phyloP scores from a whole-genome alignment of 1,140 invertebrate genomes.

The Parapsyche elsis region DNA sequence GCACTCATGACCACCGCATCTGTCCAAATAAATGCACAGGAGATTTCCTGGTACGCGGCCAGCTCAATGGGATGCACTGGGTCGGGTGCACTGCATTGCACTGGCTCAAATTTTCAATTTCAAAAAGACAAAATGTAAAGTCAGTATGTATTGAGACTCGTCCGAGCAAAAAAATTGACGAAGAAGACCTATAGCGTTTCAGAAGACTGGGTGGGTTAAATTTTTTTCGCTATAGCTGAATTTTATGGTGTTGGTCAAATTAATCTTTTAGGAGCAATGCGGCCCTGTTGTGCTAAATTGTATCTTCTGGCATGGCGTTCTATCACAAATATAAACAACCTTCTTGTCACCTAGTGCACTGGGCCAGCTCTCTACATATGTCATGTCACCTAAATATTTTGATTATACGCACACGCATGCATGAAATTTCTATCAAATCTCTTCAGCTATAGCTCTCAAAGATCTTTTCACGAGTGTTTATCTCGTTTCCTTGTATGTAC shows the following conservation, averaged over 20 bases:
- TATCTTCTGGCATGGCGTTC: constrained; percentile 37
- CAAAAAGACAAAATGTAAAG: too few species aligned
- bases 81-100: neutral
- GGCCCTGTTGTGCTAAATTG: constrained; percentile 32
- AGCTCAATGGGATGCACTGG: neutral
- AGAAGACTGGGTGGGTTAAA: too few species aligned
- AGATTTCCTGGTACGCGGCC: neutral
- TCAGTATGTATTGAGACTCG: too few species aligned
- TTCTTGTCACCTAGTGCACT: constrained; percentile 44
- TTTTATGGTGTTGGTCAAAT: neutral
- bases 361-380: constrained; percentile 38
- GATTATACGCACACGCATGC: neutral
- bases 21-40: neutral
- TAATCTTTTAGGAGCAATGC: neutral
- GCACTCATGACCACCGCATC: neutral
- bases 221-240: too few species aligned
- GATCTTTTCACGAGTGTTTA: too few species aligned
- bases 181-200: too few species aligned
- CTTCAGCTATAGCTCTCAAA: too few species aligned
- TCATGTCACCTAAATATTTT: constrained; percentile 38
- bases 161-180: too few species aligned
- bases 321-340: constrained; percentile 48
- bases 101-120: too few species aligned
- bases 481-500: too few species aligned
- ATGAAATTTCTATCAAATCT: too few species aligned